Conservation (phyloP, 2,113 vertebrate genomes). For the Tylochromis polylepis region DNA sequence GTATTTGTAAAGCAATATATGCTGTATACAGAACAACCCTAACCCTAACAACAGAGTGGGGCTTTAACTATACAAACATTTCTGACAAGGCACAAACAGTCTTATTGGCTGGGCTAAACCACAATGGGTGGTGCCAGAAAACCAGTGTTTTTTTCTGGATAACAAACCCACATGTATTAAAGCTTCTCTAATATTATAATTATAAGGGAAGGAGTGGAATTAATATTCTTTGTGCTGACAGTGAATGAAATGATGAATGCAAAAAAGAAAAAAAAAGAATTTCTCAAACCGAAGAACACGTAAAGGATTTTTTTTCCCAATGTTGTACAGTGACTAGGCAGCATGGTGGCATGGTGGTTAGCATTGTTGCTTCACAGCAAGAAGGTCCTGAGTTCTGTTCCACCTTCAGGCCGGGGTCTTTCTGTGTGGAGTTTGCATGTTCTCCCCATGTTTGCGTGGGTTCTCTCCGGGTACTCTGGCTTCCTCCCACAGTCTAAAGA, state of each 20-base stretch:
- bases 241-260: slow-evolving; percentile 8
- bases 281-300: not conserved
- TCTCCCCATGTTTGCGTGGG: not conserved
- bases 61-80: slow-evolving; percentile 34
- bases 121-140: not conserved
- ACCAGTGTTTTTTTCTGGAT: slow-evolving; percentile 19
- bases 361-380: not conserved
- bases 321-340: not conserved
- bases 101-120: slow-evolving; percentile 20
- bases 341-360: not conserved
- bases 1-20: slow-evolving; percentile 28
- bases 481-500: not conserved
- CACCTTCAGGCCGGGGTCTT: not conserved
- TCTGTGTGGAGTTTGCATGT: not conserved
- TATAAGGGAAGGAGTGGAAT: slow-evolving; percentile 9
- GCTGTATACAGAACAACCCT: not conserved
- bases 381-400: not conserved
- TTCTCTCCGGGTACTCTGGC: rapidly evolving
- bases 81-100: slow-evolving; percentile 3
- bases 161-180: slow-evolving; percentile 1
- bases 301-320: not conserved
- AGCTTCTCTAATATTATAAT: slow-evolving; percentile 41
- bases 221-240: slow-evolving; percentile 15
- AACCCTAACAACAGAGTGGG: not conserved
- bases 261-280: not conserved